Evolutionary conservation across 1,140 invertebrate genomes (phyloP), one percentile per base, ranked within the genome.

Genomic region (Mizuhopecten yessoensis): DNA sequence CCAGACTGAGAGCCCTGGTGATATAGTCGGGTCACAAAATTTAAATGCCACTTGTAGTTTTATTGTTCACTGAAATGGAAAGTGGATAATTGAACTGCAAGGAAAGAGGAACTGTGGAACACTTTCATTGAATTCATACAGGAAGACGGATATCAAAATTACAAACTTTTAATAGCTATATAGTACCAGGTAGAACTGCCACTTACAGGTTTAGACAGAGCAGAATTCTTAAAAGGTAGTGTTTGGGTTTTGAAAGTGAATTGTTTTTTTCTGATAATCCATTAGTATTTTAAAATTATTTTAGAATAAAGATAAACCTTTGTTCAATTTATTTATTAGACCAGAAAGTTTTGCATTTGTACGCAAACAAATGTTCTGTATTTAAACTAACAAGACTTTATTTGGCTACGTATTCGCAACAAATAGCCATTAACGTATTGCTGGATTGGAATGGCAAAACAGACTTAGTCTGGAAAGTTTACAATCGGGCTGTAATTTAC

Each of bases 11-110:
- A 45, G 17, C 42, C 42, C 17, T 45, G 42, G 42, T 45, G 42
- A 17, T n/a, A n/a, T 45, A 7, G 57, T 75, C 20, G 45, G 3
- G 20, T 57, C 45, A 57, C 45, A 57, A 57, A 57, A 11, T 75
- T 75, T 75, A 75, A 75, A 29, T 9, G 57, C 57, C 57, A 29
- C 15, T 5, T 75, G n/a, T 1, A 29, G n/a, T 29, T 75, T 75
- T 29, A 75, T 29, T 75, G n/a, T 75, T 75, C 57, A 75, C 23
- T n/a, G n/a, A 75, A 29, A 9, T 29, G n/a, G n/a, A n/a, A 75
- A 75, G 23, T 75, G 57, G 57, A 29, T 75, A 75, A 75, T 29
- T 75, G 57, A 75, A 75, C 57, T 75, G n/a, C 57, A 75, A 29
- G 29, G 57, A 75, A 75, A 75, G 9, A 29, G 23, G n/a, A 75